Conservation (phyloP, 1,140 invertebrate genomes). For the Drosophila watanabei region DNA sequence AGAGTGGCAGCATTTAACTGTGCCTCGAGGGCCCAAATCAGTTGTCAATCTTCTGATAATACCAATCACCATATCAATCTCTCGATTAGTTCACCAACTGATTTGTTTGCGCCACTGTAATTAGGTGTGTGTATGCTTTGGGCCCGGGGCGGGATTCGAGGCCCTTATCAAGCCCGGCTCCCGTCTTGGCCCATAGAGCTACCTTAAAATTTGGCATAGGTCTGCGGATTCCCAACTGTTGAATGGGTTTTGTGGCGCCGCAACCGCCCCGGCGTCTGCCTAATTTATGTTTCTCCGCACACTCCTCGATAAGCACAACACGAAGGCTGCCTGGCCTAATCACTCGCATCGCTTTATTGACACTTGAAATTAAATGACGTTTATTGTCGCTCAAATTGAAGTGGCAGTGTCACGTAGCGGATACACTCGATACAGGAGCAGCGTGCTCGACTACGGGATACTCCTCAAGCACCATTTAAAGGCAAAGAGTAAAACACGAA, state of each 20-base stretch:
- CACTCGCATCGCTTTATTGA: constrained; percentile 41
- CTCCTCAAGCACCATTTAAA: neutral
- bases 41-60: constrained; percentile 77
- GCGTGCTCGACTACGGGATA: constrained; percentile 7
- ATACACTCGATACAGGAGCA: constrained; percentile 11
- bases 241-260: constrained; percentile 16
- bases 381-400: constrained; percentile 44
- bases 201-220: constrained; percentile 23
- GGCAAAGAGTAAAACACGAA: neutral
- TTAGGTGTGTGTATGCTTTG: constrained; percentile 45
- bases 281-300: constrained; percentile 40
- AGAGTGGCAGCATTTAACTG: constrained; percentile 52
- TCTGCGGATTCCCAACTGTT: constrained; percentile 18
- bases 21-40: constrained; percentile 50
- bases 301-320: constrained; percentile 31
- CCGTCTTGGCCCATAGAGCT: neutral
- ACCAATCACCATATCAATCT: constrained; percentile 65
- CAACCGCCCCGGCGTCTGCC: constrained; percentile 26
- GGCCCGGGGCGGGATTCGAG: constrained; percentile 15
- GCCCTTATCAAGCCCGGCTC: constrained; percentile 23
- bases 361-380: constrained; percentile 57
- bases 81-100: constrained; percentile 64
- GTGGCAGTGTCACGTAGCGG: constrained; percentile 17
- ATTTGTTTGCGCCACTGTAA: constrained; percentile 53
- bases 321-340: constrained; percentile 15